Conservation (phyloP, 2,797 vertebrate species). For the Gallinago stenura region DNA sequence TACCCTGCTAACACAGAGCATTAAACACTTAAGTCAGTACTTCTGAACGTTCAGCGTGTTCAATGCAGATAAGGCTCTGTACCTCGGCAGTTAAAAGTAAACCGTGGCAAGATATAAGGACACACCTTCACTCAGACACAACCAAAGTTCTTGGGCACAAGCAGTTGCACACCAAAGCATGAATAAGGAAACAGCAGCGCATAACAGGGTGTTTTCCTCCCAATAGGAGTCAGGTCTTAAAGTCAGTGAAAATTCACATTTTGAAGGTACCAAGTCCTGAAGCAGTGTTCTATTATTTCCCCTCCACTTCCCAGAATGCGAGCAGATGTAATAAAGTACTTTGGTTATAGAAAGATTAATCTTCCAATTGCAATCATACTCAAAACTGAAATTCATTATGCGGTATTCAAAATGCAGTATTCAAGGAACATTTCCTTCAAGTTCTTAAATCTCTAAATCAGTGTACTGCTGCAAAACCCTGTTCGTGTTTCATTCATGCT, state of each 20-base stretch:
- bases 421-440: background rate
- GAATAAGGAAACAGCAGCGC: accelerated
- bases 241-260: background rate
- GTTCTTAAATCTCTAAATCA: background rate
- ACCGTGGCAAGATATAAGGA: background rate
- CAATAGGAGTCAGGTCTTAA: accelerated
- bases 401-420: background rate
- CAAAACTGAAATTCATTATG: background rate
- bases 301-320: background rate
- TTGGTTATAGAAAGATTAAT: background rate
- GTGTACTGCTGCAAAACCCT: background rate
- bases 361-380: background rate
- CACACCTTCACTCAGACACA: background rate
- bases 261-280: background rate
- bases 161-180: background rate
- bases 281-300: background rate
- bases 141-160: background rate
- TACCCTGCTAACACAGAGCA: background rate
- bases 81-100: background rate
- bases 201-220: accelerated
- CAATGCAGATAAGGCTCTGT: background rate
- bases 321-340: background rate
- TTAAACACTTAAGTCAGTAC: background rate
- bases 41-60: accelerated
- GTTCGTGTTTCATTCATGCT: background rate